A percentile compares a stretch with the other conserved stretches of the same genome.
These are phyloP conservation scores for Cynopterus sphinx DNA, from an alignment of 2,797 vertebrate species.

Conservation along the genomic window DNA sequence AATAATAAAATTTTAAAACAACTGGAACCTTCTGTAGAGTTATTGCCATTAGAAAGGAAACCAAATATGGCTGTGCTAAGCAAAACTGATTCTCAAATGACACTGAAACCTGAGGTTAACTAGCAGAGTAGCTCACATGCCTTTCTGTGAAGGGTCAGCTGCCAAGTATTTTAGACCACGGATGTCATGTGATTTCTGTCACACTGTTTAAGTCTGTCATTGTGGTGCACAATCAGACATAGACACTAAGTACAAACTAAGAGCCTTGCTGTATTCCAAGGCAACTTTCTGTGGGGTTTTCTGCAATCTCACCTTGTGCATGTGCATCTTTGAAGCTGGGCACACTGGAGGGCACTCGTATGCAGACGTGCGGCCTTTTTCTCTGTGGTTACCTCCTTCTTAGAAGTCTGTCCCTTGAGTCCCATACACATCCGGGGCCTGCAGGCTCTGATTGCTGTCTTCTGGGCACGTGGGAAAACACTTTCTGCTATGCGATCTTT, in stretches of 20 bases:
- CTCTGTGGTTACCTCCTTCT: not conserved
- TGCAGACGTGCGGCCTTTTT: not conserved
- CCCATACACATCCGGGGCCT: rapidly evolving
- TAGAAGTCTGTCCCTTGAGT: not conserved
- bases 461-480: not conserved
- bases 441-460: not conserved
- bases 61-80: not conserved
- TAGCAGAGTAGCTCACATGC: not conserved
- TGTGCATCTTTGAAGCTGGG: not conserved
- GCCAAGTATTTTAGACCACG: not conserved
- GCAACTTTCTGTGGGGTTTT: not conserved
- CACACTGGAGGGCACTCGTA: not conserved
- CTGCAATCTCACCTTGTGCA: not conserved
- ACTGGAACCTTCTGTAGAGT: slow-evolving; percentile 75
- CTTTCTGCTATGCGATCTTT: not conserved
- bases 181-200: not conserved
- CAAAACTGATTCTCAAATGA: slow-evolving; percentile 19
- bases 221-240: too few species aligned
- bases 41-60: slow-evolving; percentile 72
- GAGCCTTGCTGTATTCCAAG: not conserved
- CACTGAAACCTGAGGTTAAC: not conserved
- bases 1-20: slow-evolving; percentile 83
- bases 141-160: not conserved
- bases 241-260: not conserved
- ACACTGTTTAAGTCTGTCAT: not conserved